A percentile compares a stretch with the other conserved stretches of the same genome.
phyloP scores from a whole-genome alignment of 2,888 invertebrate species.

The Leptopterna dolabrata region DNA sequence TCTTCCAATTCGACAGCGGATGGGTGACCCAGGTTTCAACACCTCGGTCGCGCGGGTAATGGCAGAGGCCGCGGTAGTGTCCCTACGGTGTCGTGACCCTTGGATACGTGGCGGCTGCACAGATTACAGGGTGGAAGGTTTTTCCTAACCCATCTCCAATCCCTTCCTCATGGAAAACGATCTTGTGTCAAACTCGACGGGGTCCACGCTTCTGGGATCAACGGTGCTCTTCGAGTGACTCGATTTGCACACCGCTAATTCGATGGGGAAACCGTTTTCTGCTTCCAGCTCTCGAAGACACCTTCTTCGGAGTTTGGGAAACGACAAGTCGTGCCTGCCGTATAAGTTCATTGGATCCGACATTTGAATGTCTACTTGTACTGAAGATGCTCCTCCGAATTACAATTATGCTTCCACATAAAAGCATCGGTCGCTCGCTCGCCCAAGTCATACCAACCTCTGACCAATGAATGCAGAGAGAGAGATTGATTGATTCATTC shows the following conservation, averaged over 20 bases:
- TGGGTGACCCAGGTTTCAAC: not conserved
- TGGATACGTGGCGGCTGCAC: constrained; percentile 20
- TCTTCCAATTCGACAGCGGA: not conserved
- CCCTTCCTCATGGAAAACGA: not conserved
- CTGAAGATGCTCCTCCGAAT: too few relatives aligned
- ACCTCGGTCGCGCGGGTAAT: constrained; percentile 17
- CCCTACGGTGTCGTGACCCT: constrained; percentile 22
- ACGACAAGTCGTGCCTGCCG: not conserved
- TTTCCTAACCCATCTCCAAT: not conserved
- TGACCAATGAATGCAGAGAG: too few relatives aligned
- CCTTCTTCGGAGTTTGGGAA: not conserved
- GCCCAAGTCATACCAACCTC: too few relatives aligned
- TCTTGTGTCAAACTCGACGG: not conserved
- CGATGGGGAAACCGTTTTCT: not conserved
- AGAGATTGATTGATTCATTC: too few relatives aligned
- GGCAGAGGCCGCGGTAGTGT: not conserved
- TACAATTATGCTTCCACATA: too few relatives aligned
- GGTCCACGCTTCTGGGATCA: constrained; percentile 22
- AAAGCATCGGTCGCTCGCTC: too few relatives aligned
- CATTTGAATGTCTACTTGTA: not conserved
- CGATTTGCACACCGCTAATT: constrained; percentile 16
- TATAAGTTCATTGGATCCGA: not conserved
- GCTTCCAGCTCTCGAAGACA: not conserved
- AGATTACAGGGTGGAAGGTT: constrained; percentile 12
- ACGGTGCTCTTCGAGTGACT: not conserved